These are phyloP conservation scores for Axinella damicornis DNA, from an alignment of 37 sponge, comb jelly and placozoan species.

Conservation along the genomic window DNA sequence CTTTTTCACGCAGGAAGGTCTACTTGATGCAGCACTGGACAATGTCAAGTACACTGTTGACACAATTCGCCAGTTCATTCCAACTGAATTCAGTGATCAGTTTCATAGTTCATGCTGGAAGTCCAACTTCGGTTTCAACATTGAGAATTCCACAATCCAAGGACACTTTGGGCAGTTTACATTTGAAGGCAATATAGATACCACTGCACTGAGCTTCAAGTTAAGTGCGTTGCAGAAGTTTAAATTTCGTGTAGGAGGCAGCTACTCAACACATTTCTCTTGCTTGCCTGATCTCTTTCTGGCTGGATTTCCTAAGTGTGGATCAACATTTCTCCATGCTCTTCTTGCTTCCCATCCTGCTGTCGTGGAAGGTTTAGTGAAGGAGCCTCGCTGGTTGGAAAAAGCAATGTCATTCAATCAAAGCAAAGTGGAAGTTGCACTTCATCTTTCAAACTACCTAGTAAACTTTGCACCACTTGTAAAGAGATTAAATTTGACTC, in stretches of 20 bases:
- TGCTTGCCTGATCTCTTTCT: slow-evolving; percentile 1
- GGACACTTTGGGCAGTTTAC: not conserved
- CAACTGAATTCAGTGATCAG: not conserved
- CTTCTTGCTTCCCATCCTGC: not conserved
- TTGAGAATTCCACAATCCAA: too few species aligned
- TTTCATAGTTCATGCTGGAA: not conserved
- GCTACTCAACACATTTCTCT: too few species aligned
- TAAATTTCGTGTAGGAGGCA: too few species aligned
- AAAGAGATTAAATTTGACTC: not conserved
- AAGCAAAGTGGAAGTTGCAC: not conserved
- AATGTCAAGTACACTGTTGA: not conserved
- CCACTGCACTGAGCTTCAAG: too few species aligned
- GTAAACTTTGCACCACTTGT: slow-evolving; percentile 4
- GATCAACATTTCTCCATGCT: not conserved
- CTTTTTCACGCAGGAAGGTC: not conserved
- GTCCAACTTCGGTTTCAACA: not conserved
- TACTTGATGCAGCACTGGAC: not conserved
- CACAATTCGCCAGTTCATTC: not conserved
- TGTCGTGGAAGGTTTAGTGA: not conserved
- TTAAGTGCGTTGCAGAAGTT: too few species aligned
- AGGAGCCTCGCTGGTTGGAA: slow-evolving; percentile 1
- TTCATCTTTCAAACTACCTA: not conserved
- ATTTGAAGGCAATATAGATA: not conserved
- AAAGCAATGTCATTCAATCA: not conserved
- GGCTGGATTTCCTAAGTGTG: slow-evolving; percentile 13